A percentile compares a stretch with the other conserved stretches of the same genome.
These are phyloP conservation scores for Pao palembangensis DNA, from an alignment of 2,113 vertebrate species.

Conservation along the genomic window DNA sequence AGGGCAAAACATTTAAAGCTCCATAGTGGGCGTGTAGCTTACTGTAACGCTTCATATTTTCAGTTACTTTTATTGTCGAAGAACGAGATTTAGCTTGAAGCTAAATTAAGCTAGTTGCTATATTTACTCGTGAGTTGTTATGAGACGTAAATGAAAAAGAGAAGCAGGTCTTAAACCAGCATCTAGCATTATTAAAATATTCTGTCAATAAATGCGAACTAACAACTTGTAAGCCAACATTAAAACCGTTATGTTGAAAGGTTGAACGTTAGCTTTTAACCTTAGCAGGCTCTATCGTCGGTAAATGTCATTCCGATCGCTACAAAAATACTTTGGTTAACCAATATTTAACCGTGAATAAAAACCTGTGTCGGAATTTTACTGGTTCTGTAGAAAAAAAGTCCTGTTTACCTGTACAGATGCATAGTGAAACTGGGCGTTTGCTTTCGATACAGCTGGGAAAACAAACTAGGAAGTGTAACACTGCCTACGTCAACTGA, in stretches of 20 bases:
- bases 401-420: conserved; percentile 38
- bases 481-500: conserved; percentile 29
- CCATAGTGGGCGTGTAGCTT: too few species aligned
- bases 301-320: not conserved
- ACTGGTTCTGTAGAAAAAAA: not conserved
- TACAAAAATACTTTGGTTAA: not conserved
- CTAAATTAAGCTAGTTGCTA: too few species aligned
- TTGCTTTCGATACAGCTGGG: conserved; percentile 31
- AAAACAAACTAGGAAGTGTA: conserved; percentile 59
- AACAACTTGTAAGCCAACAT: too few species aligned
- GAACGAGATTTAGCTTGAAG: too few species aligned
- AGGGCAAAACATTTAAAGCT: too few species aligned
- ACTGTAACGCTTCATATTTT: too few species aligned
- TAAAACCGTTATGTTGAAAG: not conserved
- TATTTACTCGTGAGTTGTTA: too few species aligned
- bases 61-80: too few species aligned
- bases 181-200: too few species aligned
- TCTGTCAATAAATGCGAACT: not conserved
- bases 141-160: not conserved
- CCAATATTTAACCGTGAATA: not conserved
- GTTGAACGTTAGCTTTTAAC: conserved; percentile 39
- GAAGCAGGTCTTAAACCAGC: not conserved
- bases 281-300: conserved; percentile 24
- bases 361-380: not conserved
- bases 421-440: conserved; percentile 48